Base-by-base conservation (phyloP, 30 jellyfish, hydroid and myxozoan genomes). In the Rhopilema esculentum region DNA sequence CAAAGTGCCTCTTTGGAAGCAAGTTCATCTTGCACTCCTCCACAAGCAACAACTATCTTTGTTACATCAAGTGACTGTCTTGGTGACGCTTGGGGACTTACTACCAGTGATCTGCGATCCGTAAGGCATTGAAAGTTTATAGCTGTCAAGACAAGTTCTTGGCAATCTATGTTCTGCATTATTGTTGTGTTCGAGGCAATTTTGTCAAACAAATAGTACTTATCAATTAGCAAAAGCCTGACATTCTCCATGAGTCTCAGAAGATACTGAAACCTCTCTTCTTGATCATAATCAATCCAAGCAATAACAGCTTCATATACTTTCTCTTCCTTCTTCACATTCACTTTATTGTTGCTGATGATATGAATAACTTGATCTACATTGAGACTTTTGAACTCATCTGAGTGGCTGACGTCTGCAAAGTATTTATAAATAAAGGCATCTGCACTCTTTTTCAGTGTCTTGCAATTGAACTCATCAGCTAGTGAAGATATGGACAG, bases 401-500 rank as follows among this genome's bases (percentile, higher is more conserved):
- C 90, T 61, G 92, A 95, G 50, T 95, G 95, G 82, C 97, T 81
- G 17, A 95, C 99, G 75, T 88, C 97, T 19, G 88, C 84, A 82
- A 95, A 95, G 77, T 95, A 88, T 51, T 87, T 75, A 73, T 69
- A 87, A 23, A 95, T 81, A 70, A 73, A 95, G 9, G 80, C 27
- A 78, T 95, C 98, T 0, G 99, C 99, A 75, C 96, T 96, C 53
- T 77, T 77, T 29, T 95, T 81, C 26, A 95, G 76, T 21, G 99
- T 51, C 24, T 73, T 80, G 69, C 99, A 95, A 65, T 90, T 82
- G 81, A 95, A 95, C 77, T 95, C 96, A 67, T 95, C 98, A 23
- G 99, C 99, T 29, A 95, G 85, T 28, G 99, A 66, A 50, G 99
- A 96, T 30, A 95, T 95, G 24, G 99, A 95, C 31, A 95, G 64